Conservation (phyloP, 1,140 invertebrate species). For the Tribolium castaneum region DNA sequence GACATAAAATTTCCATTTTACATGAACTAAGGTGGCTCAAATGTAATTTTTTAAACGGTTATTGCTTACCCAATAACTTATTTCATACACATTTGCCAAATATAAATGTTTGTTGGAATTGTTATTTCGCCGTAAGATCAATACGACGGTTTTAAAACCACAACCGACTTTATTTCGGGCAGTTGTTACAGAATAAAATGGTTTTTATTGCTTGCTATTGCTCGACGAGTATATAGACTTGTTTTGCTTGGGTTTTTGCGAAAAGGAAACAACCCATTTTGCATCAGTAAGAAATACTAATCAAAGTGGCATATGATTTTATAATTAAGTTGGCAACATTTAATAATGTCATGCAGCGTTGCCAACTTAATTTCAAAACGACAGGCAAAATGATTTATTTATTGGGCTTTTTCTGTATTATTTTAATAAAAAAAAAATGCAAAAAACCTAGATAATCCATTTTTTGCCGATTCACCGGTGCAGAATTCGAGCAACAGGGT, state of each 20-base stretch:
- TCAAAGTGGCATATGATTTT: too few relatives aligned
- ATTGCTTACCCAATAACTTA: neutral
- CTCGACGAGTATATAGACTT: too few relatives aligned
- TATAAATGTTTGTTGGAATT: neutral
- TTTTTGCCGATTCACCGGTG: neutral
- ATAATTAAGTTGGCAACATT: too few relatives aligned
- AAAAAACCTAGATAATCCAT: too few relatives aligned
- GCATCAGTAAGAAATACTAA: too few relatives aligned
- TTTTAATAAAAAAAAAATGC: too few relatives aligned
- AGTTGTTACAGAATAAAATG: neutral
- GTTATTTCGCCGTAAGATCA: neutral
- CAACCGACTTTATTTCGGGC: neutral
- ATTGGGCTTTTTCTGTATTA: too few relatives aligned
- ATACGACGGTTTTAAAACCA: neutral
- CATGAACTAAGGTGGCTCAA: neutral
- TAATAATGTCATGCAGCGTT: neutral
- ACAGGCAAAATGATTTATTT: too few relatives aligned
- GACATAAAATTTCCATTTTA: constrained; percentile 9
- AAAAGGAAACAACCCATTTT: too few relatives aligned
- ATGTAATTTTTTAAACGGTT: constrained; percentile 17
- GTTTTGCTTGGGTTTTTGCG: too few relatives aligned
- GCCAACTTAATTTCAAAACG: too few relatives aligned
- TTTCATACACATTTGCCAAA: neutral
- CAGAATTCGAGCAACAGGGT: neutral
- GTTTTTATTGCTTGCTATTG: neutral